These are phyloP conservation scores for Oophaga pumilio DNA, from an alignment of 2,113 vertebrate genomes.

Conservation along the genomic window DNA sequence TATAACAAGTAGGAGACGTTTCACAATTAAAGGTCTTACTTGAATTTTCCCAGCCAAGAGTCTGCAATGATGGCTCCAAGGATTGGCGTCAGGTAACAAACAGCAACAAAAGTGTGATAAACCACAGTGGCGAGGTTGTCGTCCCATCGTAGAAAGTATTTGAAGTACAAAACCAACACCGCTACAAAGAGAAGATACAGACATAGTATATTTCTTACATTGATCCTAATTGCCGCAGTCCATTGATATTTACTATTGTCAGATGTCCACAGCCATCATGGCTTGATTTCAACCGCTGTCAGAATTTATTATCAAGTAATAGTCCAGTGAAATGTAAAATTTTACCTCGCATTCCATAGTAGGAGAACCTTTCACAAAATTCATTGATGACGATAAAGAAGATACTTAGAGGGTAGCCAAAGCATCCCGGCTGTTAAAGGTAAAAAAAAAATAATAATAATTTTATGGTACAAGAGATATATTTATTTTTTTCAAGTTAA, in stretches of 20 bases:
- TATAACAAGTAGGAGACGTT: no score
- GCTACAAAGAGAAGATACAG: conserved; percentile 70
- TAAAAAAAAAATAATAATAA: conserved; percentile 1
- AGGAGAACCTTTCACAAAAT: conserved; percentile 97
- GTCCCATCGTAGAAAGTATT: conserved; percentile 82
- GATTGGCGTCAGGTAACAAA: conserved; percentile 92
- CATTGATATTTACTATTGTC: not conserved
- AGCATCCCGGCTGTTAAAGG: conserved; percentile 63
- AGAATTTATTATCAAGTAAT: not conserved
- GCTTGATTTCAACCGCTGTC: not conserved
- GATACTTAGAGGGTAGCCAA: conserved; percentile 89
- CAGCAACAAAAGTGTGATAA: conserved; percentile 90
- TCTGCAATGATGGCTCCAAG: conserved; percentile 91
- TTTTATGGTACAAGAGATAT: not conserved
- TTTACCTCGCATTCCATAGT: conserved; percentile 97
- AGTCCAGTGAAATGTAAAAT: not conserved
- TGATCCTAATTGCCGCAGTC: not conserved
- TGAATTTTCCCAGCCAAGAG: conserved; percentile 96
- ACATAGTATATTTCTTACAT: not conserved
- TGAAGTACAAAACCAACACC: conserved; percentile 91
- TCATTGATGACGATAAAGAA: conserved; percentile 95
- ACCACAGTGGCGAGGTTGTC: conserved; percentile 84
- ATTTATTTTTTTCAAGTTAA: not conserved
- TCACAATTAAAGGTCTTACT: conserved; percentile 72
- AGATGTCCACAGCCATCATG: no score